phyloP scores from a whole-genome alignment of 2,888 invertebrate species.

The Meghimatium bilineatum region DNA sequence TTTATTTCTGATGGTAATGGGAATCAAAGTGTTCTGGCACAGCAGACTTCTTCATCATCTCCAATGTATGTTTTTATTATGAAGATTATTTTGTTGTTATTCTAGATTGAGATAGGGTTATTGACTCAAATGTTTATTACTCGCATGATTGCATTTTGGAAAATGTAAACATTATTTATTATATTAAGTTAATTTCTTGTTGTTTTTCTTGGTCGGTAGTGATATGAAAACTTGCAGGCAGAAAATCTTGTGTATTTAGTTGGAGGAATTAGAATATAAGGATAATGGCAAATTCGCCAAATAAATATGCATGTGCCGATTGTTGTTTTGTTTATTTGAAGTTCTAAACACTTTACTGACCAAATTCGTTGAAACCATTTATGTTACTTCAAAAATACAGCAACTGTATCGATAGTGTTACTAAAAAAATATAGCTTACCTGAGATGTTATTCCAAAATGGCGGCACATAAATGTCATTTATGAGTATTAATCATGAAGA shows the following conservation, averaged over 20 bases:
- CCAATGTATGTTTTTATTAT: background rate
- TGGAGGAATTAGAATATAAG: conserved; percentile 9
- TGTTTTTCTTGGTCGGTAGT: background rate
- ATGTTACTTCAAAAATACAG: too few relatives aligned
- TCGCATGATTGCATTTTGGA: conserved; percentile 25
- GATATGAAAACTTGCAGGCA: background rate
- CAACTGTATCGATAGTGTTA: too few relatives aligned
- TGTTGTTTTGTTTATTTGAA: conserved; percentile 1
- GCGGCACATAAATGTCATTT: too few relatives aligned
- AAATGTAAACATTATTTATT: background rate
- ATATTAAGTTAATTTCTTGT: conserved; percentile 3
- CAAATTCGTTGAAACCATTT: too few relatives aligned
- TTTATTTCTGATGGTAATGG: conserved; percentile 35
- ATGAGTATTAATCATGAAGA: too few relatives aligned
- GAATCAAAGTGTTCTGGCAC: conserved; percentile 45
- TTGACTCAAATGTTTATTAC: background rate
- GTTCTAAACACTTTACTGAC: too few relatives aligned
- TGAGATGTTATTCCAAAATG: too few relatives aligned
- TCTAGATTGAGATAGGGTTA: background rate
- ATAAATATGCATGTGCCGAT: conserved; percentile 37
- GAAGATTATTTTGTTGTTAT: background rate
- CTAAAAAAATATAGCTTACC: too few relatives aligned
- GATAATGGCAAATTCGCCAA: conserved; percentile 30
- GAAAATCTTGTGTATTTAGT: conserved; percentile 23
- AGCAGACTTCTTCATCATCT: background rate